Conservation (phyloP, 2,113 vertebrate species). For the Charina bottae region DNA sequence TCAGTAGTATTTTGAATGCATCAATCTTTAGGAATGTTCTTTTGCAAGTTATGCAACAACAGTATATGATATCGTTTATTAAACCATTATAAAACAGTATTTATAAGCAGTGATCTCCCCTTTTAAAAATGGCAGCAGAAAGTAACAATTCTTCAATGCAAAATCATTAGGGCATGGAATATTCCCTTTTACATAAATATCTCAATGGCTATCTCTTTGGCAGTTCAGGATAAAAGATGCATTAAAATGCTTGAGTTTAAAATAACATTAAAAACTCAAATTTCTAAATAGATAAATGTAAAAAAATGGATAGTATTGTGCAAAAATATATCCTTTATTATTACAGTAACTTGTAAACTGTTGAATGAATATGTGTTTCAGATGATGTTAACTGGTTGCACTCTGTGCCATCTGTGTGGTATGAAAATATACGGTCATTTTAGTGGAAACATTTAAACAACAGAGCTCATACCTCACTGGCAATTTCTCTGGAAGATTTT, state of each 20-base stretch:
- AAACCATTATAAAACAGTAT: neutral
- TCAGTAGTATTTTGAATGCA: neutral
- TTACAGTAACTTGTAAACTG: neutral
- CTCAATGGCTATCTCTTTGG: neutral
- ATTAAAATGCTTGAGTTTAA: neutral
- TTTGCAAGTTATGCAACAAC: neutral
- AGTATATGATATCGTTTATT: neutral
- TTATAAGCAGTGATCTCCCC: neutral
- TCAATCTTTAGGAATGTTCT: neutral
- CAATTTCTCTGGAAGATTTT: conserved; percentile 79
- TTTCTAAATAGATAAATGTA: neutral
- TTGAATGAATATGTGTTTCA: neutral
- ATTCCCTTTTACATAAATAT: neutral
- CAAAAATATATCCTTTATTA: too few species aligned
- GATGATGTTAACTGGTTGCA: neutral
- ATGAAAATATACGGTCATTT: neutral
- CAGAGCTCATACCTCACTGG: conserved; percentile 78
- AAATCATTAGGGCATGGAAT: neutral
- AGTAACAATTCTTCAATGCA: neutral
- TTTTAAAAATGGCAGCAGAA: neutral
- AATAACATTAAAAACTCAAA: neutral
- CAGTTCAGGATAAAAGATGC: neutral
- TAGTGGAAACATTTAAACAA: fast-evolving
- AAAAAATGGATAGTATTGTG: neutral
- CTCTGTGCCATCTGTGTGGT: neutral